These are phyloP conservation scores for Tyria jacobaeae DNA, from an alignment of 2,888 invertebrate species.

Conservation along the genomic window DNA sequence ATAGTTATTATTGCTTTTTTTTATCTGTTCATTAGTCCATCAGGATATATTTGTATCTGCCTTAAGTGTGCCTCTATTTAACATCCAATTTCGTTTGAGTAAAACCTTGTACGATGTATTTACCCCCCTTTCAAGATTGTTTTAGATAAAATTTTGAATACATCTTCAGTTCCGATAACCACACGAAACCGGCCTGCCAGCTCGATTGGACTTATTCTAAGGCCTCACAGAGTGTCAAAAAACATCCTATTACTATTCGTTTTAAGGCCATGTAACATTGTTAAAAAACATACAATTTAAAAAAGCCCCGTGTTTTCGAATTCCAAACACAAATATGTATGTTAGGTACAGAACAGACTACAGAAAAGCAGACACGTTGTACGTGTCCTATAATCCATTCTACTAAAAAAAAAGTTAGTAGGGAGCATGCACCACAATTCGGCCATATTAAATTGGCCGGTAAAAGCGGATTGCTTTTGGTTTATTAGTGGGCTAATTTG, in stretches of 20 bases:
- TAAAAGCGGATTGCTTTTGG: constrained; percentile 75
- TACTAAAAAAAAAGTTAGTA: constrained; percentile 44
- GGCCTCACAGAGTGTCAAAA: too few relatives aligned
- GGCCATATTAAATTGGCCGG: constrained; percentile 67
- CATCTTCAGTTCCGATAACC: too few relatives aligned
- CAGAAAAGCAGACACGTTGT: constrained; percentile 24
- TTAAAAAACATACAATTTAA: constrained; percentile 1
- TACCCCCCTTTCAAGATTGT: too few relatives aligned
- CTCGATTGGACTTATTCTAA: too few relatives aligned
- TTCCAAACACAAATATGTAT: constrained; percentile 2
- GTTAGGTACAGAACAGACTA: constrained; percentile 25
- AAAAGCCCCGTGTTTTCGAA: not conserved
- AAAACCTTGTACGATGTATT: too few relatives aligned
- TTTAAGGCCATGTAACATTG: not conserved
- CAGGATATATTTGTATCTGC: too few relatives aligned
- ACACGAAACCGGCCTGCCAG: too few relatives aligned
- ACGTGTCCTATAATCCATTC: constrained; percentile 43
- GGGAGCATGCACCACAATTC: constrained; percentile 46
- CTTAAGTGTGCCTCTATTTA: too few relatives aligned
- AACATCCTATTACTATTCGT: not conserved
- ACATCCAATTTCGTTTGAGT: too few relatives aligned
- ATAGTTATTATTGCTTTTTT: too few relatives aligned
- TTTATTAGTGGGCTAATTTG: constrained; percentile 81
- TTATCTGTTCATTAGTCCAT: too few relatives aligned
- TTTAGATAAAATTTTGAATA: too few relatives aligned